phyloP scores from a whole-genome alignment of 2,888 invertebrate species.

The Eurytoma californica region DNA sequence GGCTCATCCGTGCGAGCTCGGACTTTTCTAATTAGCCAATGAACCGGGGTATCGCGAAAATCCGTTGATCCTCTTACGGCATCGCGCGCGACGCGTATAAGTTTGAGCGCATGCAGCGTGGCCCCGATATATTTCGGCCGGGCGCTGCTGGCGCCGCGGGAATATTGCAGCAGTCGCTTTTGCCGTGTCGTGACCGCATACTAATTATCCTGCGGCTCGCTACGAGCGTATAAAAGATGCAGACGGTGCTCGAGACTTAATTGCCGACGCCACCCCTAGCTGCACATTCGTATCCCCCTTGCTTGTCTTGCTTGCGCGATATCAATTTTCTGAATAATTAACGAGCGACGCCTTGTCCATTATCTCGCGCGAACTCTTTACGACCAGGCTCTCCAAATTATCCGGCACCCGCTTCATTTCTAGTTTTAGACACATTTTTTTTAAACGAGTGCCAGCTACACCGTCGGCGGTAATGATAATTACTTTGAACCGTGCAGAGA shows the following conservation, averaged over 20 bases:
- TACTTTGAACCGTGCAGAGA: too few relatives aligned
- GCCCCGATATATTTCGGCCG: not conserved
- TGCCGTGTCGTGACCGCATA: constrained; percentile 58
- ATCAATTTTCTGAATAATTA: constrained; percentile 46
- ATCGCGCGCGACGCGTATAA: not conserved
- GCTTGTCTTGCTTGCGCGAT: constrained; percentile 15
- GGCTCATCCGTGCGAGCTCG: not conserved
- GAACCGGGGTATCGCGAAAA: constrained; percentile 6
- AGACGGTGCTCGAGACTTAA: constrained; percentile 62
- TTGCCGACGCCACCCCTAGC: constrained; percentile 54
- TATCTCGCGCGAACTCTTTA: constrained; percentile 35
- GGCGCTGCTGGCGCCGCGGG: constrained; percentile 3
- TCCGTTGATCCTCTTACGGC: constrained; percentile 37
- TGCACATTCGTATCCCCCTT: constrained; percentile 14
- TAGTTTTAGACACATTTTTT: too few relatives aligned
- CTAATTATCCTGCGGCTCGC: constrained; percentile 60
- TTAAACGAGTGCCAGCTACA: too few relatives aligned
- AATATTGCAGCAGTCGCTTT: constrained; percentile 45
- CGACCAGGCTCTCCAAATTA: not conserved
- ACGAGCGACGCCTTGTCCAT: constrained; percentile 23
- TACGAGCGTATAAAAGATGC: constrained; percentile 62
- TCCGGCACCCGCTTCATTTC: too few relatives aligned
- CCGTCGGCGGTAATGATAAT: too few relatives aligned
- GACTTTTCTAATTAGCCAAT: constrained; percentile 26
- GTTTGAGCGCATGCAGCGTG: not conserved